A percentile compares a stretch with the other conserved stretches of the same genome.
Conservation (phyloP, 2,797 vertebrate genomes). For the Naso thynnoides region DNA sequence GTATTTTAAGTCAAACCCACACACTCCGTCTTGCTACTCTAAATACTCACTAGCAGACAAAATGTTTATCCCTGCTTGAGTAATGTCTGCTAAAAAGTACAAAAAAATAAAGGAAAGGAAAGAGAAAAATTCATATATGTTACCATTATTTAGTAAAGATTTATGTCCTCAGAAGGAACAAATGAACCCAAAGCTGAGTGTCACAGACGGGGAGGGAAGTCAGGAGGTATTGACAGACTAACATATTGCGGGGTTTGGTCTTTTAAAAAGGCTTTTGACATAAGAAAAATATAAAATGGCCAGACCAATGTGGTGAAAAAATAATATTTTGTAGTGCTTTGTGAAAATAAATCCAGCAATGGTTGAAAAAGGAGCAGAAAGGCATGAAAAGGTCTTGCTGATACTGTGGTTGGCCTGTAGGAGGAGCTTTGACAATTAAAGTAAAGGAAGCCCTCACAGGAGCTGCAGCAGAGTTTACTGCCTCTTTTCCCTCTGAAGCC, state of each 20-base stretch:
- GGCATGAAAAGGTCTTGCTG: constrained; percentile 14
- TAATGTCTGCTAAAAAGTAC: background rate
- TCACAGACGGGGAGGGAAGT: background rate
- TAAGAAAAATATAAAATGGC: background rate
- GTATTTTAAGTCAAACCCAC: background rate
- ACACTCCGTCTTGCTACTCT: background rate
- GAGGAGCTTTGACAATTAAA: constrained; percentile 76
- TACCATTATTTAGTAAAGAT: constrained; percentile 3
- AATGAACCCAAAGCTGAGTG: background rate
- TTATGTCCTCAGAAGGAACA: background rate
- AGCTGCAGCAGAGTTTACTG: constrained; percentile 16
- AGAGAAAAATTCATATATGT: background rate
- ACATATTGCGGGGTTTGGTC: background rate
- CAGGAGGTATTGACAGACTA: background rate
- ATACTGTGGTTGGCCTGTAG: constrained; percentile 73
- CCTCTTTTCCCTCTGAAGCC: background rate
- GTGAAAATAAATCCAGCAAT: constrained; percentile 13
- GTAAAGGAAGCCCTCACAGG: constrained; percentile 34
- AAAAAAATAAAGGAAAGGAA: background rate
- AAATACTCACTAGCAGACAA: background rate
- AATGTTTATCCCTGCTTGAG: constrained; percentile 9
- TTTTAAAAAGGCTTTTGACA: background rate
- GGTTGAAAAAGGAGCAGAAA: constrained; percentile 9
- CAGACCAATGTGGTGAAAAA: background rate
- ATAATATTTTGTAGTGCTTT: constrained; percentile 8